Base-by-base conservation (phyloP, 2,797 vertebrate species). In the Nothura maculosa region DNA sequence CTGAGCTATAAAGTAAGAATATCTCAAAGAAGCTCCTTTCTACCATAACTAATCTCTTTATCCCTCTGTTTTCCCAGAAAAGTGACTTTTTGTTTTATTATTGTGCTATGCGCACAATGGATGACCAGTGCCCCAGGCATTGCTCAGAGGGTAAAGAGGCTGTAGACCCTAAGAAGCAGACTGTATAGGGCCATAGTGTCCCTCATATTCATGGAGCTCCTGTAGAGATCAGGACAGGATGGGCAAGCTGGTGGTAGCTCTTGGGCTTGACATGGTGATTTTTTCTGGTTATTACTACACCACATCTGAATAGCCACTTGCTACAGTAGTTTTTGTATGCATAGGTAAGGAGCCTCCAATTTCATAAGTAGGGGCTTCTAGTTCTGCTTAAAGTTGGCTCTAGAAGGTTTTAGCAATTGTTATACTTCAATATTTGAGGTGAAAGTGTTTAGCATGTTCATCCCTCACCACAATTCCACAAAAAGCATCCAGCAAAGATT, bases 281-380 rank as follows among this genome's bases (percentile, higher is more conserved):
- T 77, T 70, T 2, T 61, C 36, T 20, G 40, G 5, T 34, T 66
- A 40, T 0, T 0, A 36, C 25, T 30, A 67, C 57, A 63, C 9
- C 8, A 11, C 4, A 15, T 36, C 7, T 66, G 34, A 82, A 58
- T 27, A 63, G 8, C 25, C 30, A 76, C 11, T 75, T 81, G 45
- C 3, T 45, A 8, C 28, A 80, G 4, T 22, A 45, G 12, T 48
- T 54, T 57, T 25, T 24, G 12, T n/a, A 15, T 60, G 11, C 72
- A 52, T n/a, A 70, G 36, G 9, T 2, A 5, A 84, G 9, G 2
- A 14, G 12, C 25, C 4, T 20, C 32, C 8, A 10, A 15, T 48
- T 32, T 54, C 48, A 20, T 0, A 8, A 43, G 68, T 50, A 6
- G 7, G 1, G 2, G 1, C 69, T 3, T 83, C 72, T 48, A n/a